Base-by-base conservation (phyloP, 2,113 vertebrate genomes). In the Speoplatyrhinus poulsoni region DNA sequence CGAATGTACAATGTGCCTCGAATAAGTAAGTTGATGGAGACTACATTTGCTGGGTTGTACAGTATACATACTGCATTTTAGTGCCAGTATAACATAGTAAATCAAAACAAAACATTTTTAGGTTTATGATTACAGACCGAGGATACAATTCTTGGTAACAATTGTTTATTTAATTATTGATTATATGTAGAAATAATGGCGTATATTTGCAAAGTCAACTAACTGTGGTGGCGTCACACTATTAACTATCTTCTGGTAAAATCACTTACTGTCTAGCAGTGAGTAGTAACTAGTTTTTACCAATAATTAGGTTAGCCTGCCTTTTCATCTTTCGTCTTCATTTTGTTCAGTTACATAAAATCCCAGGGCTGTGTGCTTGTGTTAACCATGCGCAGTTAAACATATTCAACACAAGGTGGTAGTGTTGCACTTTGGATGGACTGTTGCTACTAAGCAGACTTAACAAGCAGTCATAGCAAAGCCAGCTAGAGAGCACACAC, bases 1-100 rank as follows among this genome's bases (percentile, higher is more conserved):
- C 98, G 70, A 99, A 98, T 84, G 91, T 99, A 65, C 97, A 99
- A 15, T 95, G 96, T 86, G 86, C 96, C 66, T 91, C 96, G 73
- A 98, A 92, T 94, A 99, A 97, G 98, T 99, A 93, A 95, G 96
- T 62, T 6, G 4, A 12, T 41, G 7, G 36, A 32, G 10, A 33
- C 12, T 16, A 58, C 17, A 58, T 2, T 56, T 16, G 15, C 7
- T 15, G 53, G 15, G 53, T 54, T 54, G 2, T 33, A 59, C 12
- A 32, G 12, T 19, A 15, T 50, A 50, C 13, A 50, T 50, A 50
- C 10, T 10, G 7, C 49, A 13, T 50, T 50, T 12, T 50, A 50
- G 12, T 50, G 49, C 49, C 13, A 12, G 52, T 15, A n/a, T n/a
- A 54, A 17, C 17, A 15, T n/a, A 4, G 1, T 16, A 3, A 16